Evolutionary conservation across 2,888 invertebrate species (phyloP).

Genomic region (Himalopsyche japonica): DNA sequence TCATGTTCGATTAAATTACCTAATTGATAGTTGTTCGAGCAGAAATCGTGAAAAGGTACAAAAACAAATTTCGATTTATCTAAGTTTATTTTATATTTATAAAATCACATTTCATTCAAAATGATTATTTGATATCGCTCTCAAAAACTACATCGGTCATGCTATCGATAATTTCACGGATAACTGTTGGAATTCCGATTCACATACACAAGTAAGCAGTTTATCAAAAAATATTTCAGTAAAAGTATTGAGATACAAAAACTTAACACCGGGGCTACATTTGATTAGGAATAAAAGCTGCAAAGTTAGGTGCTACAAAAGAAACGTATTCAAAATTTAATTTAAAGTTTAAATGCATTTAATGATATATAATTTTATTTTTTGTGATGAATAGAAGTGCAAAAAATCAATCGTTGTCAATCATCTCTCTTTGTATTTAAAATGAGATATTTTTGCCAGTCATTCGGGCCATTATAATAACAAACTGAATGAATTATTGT

Average conservation of each 20-base stretch:
- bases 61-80: no score
- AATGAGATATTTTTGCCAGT: not conserved
- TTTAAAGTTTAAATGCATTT: not conserved
- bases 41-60: no score
- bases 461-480: not conserved
- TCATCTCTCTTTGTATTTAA: not conserved
- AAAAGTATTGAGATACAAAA: not conserved
- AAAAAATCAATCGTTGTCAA: not conserved
- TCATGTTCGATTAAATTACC: no score
- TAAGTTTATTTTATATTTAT: no score
- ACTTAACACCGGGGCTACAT: not conserved
- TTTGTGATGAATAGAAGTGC: not conserved
- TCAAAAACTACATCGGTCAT: not conserved
- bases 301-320: not conserved
- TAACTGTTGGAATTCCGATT: not conserved
- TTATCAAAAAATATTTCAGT: not conserved
- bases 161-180: not conserved
- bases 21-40: no score
- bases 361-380: not conserved
- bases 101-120: no score
- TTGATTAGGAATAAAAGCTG: not conserved
- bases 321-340: not conserved
- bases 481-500: not conserved
- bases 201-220: not conserved
- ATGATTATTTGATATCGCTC: not conserved